Evolutionary conservation across 92 coral and sea anemone genomes (phyloP), one percentile per base, ranked within the genome.

Genomic region (Montipora capitata): DNA sequence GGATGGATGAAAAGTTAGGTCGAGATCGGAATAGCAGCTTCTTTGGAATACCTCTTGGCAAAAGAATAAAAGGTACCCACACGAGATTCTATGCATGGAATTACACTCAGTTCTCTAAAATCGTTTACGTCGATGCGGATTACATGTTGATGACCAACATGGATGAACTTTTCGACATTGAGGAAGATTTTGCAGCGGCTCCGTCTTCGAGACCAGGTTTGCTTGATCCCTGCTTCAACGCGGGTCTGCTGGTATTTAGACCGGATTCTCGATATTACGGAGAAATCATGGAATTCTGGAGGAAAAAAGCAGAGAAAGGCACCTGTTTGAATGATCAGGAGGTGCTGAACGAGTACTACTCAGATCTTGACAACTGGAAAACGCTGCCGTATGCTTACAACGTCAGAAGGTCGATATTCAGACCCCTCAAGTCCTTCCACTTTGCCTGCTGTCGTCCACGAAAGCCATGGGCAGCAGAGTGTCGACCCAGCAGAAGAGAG

Each of bases 71-170:
- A 2, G 95, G 97, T 8, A 94, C 94, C 2, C 97, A 94, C 35
- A 92, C 97, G 65, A 68, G 97, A 27, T 89, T 92, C 57, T 90
- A 91, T 57, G 93, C 93, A 4, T 92, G 95, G 97, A 86, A 86
- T 2, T 94, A 92, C 69, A 92, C 97, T 0, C 92, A 89, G 20
- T 94, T 81, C 16, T 86, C 87, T 6, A 86, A 94, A 86, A 92
- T 94, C 5, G 49, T 94, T 4, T 94, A 94, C 54, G 81, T 88
- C 3, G 98, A 94, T 71, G 88, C 98, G 4, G 98, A 94, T 68
- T 85, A 88, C 69, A 88, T 94, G 91, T 87, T 89, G 15, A 39
- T 94, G 88, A 72, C 89, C 16, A 92, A 83, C 66, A 86, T 92
- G 13, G 96, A 95, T 49, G 98, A 92, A 68, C 88, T 94, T 5